These are phyloP conservation scores for Diarsia brunnea DNA, from an alignment of 2,888 invertebrate genomes.

Conservation along the genomic window DNA sequence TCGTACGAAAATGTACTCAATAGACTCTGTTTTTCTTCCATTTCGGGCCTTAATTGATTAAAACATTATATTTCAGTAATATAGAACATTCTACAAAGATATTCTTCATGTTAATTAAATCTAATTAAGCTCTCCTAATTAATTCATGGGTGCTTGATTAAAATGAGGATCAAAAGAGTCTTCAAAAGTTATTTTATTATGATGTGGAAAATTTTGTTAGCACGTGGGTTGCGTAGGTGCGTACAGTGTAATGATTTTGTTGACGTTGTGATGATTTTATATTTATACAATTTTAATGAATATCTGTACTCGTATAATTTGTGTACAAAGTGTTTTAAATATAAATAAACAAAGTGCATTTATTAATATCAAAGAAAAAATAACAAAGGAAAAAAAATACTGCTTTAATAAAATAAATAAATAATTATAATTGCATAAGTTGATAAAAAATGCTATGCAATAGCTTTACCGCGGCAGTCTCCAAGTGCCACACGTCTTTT, in stretches of 20 bases:
- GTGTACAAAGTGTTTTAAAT: too few relatives aligned
- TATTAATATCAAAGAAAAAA: too few relatives aligned
- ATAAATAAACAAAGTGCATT: too few relatives aligned
- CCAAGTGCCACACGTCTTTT: too few relatives aligned
- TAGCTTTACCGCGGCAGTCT: too few relatives aligned
- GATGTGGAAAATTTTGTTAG: constrained; percentile 8
- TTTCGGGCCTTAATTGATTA: constrained; percentile 40
- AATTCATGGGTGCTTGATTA: constrained; percentile 60
- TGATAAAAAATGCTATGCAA: too few relatives aligned
- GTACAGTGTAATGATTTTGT: neutral
- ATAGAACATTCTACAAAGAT: constrained; percentile 32
- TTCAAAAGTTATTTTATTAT: constrained; percentile 36
- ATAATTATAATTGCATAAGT: too few relatives aligned
- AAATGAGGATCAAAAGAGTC: constrained; percentile 54
- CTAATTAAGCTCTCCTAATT: constrained; percentile 56
- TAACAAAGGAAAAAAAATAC: too few relatives aligned
- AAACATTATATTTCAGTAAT: constrained; percentile 28
- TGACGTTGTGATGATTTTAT: neutral
- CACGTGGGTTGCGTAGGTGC: neutral
- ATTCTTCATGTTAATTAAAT: constrained; percentile 53
- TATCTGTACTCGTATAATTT: too few relatives aligned
- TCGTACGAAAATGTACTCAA: constrained; percentile 8
- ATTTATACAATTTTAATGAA: too few relatives aligned
- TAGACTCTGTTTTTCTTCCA: constrained; percentile 43
- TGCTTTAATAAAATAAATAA: too few relatives aligned